These are phyloP conservation scores for Saccostrea cuccullata DNA, from an alignment of 1,140 invertebrate genomes.

Conservation along the genomic window DNA sequence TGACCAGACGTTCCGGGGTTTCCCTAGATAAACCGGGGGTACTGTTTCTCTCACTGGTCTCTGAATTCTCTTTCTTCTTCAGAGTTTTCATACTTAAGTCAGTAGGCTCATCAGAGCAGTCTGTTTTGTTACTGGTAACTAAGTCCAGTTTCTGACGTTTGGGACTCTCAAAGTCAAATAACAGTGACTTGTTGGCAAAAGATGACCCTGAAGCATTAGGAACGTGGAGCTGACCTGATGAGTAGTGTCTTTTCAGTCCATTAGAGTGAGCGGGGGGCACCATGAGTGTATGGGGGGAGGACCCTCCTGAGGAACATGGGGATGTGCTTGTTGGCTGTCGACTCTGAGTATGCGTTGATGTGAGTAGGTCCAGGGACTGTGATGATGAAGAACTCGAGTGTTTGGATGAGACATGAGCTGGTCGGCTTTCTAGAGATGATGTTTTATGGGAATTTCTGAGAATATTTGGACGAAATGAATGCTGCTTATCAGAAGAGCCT, in stretches of 20 bases:
- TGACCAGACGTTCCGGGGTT: not conserved
- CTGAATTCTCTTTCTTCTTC: slow-evolving; percentile 37
- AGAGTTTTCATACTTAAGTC: slow-evolving; percentile 64
- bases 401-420: slow-evolving; percentile 18
- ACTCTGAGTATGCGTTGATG: not conserved
- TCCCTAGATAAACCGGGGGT: not conserved
- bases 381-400: not conserved
- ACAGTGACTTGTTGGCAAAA: slow-evolving; percentile 49
- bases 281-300: slow-evolving; percentile 22
- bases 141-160: slow-evolving; percentile 49
- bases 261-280: slow-evolving; percentile 46
- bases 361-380: not conserved
- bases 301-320: not conserved
- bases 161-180: slow-evolving; percentile 56
- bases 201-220: slow-evolving; percentile 41
- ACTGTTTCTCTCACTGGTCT: slow-evolving; percentile 30
- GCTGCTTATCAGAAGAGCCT: slow-evolving; percentile 19
- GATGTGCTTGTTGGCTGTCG: not conserved
- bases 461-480: slow-evolving; percentile 47
- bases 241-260: slow-evolving; percentile 30
- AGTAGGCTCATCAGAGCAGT: slow-evolving; percentile 54
- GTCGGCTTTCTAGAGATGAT: not conserved
- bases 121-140: slow-evolving; percentile 8
- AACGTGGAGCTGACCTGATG: slow-evolving; percentile 46
- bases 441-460: slow-evolving; percentile 40